phyloP scores from a whole-genome alignment of 2,888 invertebrate species.

The Epinotia nisella region DNA sequence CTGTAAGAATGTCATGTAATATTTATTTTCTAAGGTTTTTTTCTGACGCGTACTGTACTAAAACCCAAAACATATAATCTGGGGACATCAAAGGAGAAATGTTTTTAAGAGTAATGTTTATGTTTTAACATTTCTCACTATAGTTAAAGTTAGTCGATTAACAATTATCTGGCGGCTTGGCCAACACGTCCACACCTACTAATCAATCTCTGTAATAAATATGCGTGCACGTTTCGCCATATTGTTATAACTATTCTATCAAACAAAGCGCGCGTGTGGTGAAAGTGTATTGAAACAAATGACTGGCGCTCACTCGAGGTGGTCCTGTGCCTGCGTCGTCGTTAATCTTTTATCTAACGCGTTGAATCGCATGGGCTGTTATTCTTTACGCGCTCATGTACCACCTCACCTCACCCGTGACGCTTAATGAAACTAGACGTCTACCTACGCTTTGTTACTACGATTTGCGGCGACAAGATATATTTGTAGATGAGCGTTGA shows the following conservation, averaged over 20 bases:
- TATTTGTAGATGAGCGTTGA: too few species aligned
- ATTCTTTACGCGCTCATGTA: too few species aligned
- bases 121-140: background rate
- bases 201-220: slow-evolving; percentile 36
- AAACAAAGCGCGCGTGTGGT: slow-evolving; percentile 35
- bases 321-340: slow-evolving; percentile 61
- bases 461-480: too few species aligned
- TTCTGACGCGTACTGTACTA: background rate
- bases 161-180: slow-evolving; percentile 5
- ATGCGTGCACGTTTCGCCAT: slow-evolving; percentile 30
- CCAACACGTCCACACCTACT: slow-evolving; percentile 16
- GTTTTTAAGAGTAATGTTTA: background rate
- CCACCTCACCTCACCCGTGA: too few species aligned
- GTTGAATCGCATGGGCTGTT: slow-evolving; percentile 29
- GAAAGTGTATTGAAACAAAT: slow-evolving; percentile 61
- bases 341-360: slow-evolving; percentile 72
- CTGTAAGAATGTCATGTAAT: too few species aligned
- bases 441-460: too few species aligned
- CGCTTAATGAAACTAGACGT: too few species aligned
- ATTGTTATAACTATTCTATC: slow-evolving; percentile 29
- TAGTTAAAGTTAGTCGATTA: background rate
- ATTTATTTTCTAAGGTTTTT: too few species aligned
- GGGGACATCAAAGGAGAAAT: background rate
- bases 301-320: slow-evolving; percentile 61
- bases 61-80: background rate